Evolutionary conservation across 2,797 vertebrate genomes (phyloP), one percentile per base, ranked within the genome.

Genomic region (Odontamblyopus rebecca): DNA sequence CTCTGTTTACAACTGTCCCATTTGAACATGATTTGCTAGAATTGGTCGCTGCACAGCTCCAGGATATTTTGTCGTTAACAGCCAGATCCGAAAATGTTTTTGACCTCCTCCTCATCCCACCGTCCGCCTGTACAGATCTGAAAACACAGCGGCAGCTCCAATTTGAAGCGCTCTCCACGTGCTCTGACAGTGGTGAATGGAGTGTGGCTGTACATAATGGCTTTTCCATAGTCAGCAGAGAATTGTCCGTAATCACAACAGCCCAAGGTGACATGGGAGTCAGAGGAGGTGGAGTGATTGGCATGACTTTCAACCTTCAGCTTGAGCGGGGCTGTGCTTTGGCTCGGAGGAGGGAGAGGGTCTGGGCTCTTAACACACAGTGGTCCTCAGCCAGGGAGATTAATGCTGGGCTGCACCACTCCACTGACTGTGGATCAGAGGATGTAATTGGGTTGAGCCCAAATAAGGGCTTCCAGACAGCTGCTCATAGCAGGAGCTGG

Each of bases 401-500:
- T 93, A 94, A 94, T 95, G 92, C 87, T 90, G 91, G 93, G 93
- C 93, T 94, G 90, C 89, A 91, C 87, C 91, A 89, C 89, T 78
- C 78, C 89, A 89, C 86, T 86, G 84, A 92, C 91, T 89, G 84
- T 90, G 90, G 92, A 93, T 92, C 88, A 89, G 88, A 88, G 88
- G 90, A 93, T 93, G 90, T 94, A 94, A 95, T 94, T 94, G 93
- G 90, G 86, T 89, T 89, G 89, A 85, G 86, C 87, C 86, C 93
- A 94, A 91, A 93, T 93, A 93, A 90, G 91, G 88, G 83, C 92
- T 90, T 85, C 75, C 77, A 91, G 91, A 94, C 93, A 93, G 92
- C 90, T 94, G 94, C 87, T 93, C 93, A 89, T 93, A 94, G 93
- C 89, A 81, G 92, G 93, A 92, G 91, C 93, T 91, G 93, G 93